Evolutionary conservation across 2,797 vertebrate species (phyloP).

Genomic region (Sebastes jordani): DNA sequence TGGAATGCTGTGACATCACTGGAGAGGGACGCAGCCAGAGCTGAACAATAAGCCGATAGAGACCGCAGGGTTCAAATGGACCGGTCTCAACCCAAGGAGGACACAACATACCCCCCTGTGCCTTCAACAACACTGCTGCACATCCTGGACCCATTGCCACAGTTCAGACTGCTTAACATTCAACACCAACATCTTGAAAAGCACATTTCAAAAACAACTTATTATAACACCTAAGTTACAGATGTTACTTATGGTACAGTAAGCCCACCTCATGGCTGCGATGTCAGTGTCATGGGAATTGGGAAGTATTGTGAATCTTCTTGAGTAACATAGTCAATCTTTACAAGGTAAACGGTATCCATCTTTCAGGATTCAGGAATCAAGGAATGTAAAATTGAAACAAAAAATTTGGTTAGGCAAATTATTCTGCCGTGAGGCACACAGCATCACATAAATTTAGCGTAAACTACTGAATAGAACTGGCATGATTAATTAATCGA

Average conservation of each 20-base stretch:
- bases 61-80: slow-evolving; percentile 79
- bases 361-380: neutral
- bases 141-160: slow-evolving; percentile 22
- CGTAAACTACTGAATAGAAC: neutral
- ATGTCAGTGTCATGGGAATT: neutral
- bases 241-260: neutral
- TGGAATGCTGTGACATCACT: slow-evolving; percentile 85
- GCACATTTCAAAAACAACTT: neutral
- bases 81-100: slow-evolving; percentile 66
- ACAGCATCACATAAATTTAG: neutral
- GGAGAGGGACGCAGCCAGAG: slow-evolving; percentile 68
- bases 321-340: neutral
- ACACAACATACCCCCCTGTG: slow-evolving; percentile 60
- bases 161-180: slow-evolving; percentile 35
- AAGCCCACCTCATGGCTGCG: neutral
- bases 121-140: slow-evolving; percentile 52
- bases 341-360: neutral
- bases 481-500: too few relatives aligned
- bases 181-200: slow-evolving; percentile 27
- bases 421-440: neutral
- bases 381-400: neutral
- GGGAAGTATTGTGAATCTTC: neutral
- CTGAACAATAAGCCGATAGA: slow-evolving; percentile 83
- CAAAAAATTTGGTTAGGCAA: neutral
- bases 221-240: neutral